phyloP scores from a whole-genome alignment of 2,888 invertebrate genomes.

The Cremastinae sp. region DNA sequence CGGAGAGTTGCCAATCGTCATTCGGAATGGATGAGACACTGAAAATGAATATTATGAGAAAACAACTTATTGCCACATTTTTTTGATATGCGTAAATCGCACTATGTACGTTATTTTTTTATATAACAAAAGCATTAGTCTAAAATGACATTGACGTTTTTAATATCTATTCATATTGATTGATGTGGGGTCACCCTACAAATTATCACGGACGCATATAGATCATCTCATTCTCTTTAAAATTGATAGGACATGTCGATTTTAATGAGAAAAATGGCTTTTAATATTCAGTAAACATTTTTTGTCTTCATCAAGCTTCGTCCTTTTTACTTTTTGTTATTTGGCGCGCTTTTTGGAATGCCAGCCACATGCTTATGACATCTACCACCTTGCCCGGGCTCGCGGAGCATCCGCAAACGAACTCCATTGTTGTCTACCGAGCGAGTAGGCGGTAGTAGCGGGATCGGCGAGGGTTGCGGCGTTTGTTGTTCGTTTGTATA shows the following conservation, averaged over 20 bases:
- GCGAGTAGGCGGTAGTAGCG: slow-evolving; percentile 1
- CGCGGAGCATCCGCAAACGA: slow-evolving; percentile 42
- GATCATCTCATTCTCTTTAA: background rate
- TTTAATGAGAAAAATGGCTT: slow-evolving; percentile 49
- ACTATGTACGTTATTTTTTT: too few species aligned
- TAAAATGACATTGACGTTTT: too few species aligned
- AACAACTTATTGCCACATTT: too few species aligned
- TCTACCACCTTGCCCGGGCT: slow-evolving; percentile 39
- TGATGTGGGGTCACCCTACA: too few species aligned
- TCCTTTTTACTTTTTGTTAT: slow-evolving; percentile 14
- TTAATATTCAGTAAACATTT: slow-evolving; percentile 38
- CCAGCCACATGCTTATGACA: slow-evolving; percentile 38
- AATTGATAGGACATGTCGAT: background rate
- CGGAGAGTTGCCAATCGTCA: slow-evolving; percentile 18
- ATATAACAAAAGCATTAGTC: too few species aligned
- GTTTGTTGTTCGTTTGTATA: slow-evolving; percentile 60
- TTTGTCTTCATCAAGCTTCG: slow-evolving; percentile 6
- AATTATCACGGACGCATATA: background rate
- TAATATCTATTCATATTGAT: too few species aligned
- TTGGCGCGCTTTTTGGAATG: slow-evolving; percentile 8
- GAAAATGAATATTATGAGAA: too few species aligned
- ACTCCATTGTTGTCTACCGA: slow-evolving; percentile 59
- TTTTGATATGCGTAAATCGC: too few species aligned
- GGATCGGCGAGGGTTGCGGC: slow-evolving; percentile 42
- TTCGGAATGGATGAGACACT: too few species aligned